Evolutionary conservation across 2,888 invertebrate genomes (phyloP).

Genomic region (Ischnus inquisitorius): DNA sequence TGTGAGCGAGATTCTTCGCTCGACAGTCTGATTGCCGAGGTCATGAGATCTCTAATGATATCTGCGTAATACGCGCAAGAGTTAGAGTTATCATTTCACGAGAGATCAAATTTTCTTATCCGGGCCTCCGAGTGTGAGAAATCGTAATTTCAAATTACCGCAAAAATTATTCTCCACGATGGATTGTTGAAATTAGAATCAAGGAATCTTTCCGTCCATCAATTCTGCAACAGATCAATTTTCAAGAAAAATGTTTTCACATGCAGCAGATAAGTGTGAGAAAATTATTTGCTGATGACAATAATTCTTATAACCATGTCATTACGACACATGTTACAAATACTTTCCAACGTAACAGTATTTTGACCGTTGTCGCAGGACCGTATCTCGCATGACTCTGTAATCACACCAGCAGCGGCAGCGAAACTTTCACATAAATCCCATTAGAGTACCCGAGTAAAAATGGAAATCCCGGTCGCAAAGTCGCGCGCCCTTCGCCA

Average conservation of each 20-base stretch:
- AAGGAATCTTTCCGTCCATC: too few relatives aligned
- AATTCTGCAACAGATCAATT: background rate
- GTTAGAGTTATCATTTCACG: background rate
- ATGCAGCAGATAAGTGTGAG: background rate
- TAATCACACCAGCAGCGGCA: background rate
- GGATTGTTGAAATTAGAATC: too few relatives aligned
- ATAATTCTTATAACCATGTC: background rate
- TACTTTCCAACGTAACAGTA: background rate
- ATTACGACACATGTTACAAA: background rate
- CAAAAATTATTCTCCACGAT: too few relatives aligned
- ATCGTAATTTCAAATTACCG: too few relatives aligned
- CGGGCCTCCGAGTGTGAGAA: too few relatives aligned
- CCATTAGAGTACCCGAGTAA: constrained; percentile 70
- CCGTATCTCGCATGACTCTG: background rate
- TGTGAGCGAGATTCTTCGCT: background rate
- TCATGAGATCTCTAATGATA: background rate
- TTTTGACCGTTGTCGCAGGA: background rate
- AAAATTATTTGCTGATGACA: too few relatives aligned
- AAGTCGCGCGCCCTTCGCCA: constrained; percentile 19
- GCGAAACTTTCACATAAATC: constrained; percentile 64
- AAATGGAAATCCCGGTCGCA: constrained; percentile 71
- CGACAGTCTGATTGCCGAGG: background rate
- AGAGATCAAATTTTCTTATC: too few relatives aligned
- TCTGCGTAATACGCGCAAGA: background rate
- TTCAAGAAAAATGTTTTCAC: background rate